phyloP scores from a whole-genome alignment of 1,140 invertebrate species.

The Ectropis grisescens region DNA sequence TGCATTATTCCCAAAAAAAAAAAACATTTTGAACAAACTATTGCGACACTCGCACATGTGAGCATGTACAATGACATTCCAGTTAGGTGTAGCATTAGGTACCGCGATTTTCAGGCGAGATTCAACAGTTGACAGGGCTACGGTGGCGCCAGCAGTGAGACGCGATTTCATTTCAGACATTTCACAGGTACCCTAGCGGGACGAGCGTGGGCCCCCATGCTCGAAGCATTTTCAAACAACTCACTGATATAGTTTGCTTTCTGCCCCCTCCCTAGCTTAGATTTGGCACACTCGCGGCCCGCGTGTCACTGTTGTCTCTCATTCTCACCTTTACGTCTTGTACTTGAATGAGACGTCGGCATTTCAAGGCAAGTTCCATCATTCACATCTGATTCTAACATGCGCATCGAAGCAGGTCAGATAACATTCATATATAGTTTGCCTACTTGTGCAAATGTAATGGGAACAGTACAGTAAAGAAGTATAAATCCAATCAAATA shows the following conservation, averaged over 20 bases:
- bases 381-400: conserved; percentile 66
- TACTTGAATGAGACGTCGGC: conserved; percentile 69
- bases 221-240: conserved; percentile 46
- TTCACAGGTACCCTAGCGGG: conserved; percentile 57
- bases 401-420: conserved; percentile 64
- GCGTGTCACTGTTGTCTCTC: conserved; percentile 72
- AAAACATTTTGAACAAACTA: no score
- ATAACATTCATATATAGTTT: conserved; percentile 55
- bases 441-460: conserved; percentile 48
- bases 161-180: conserved; percentile 65
- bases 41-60: no score
- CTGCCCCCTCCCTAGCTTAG: conserved; percentile 71
- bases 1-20: no score
- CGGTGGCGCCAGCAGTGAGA: conserved; percentile 57
- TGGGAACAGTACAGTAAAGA: conserved; percentile 22
- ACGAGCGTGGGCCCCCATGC: conserved; percentile 48
- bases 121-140: conserved; percentile 68
- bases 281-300: conserved; percentile 70
- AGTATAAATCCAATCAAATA: no score
- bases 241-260: conserved; percentile 72
- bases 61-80: no score
- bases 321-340: conserved; percentile 70
- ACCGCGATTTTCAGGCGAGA: conserved; percentile 59
- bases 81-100: conserved; percentile 37
- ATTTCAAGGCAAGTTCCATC: conserved; percentile 68